Evolutionary conservation across 2,888 invertebrate genomes (phyloP), one percentile per base, ranked within the genome.

Genomic region (Pemphredon lugubris): DNA sequence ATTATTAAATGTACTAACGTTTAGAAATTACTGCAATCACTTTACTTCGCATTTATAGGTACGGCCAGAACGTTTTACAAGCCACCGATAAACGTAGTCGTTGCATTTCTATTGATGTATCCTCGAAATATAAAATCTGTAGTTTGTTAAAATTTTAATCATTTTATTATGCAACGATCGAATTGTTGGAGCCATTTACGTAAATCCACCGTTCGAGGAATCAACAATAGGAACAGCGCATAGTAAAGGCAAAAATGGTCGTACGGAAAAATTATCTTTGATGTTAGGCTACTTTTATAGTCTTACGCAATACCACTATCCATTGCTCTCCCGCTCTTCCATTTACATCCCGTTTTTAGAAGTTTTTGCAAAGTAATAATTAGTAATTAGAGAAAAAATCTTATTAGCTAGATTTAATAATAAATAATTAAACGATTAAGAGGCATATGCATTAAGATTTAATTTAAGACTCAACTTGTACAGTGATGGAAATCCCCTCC

Each of bases 281-380:
- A 37, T 54, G 16, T 14, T 50, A 1, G n/a, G n/a, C n/a, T n/a
- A n/a, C n/a, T n/a, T n/a, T n/a, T n/a, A n/a, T n/a, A 40, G 16
- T 42, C 32, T 20, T 48, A 34, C 16, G 9, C 44, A 50, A n/a
- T 50, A 59, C 16, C 2, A 45, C 7, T 16, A 18, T 66, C 30
- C 37, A 50, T 44, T 59, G 34, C 16, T 13, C 40, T 26, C n/a
- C 18, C 39, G 44, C n/a, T 69, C 72, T 72, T 72, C 70, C 70
- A 69, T 70, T 64, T 64, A 59, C 39, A 50, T 39, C 4, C 16
- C 21, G 42, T 26, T 61, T 63, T 48, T 53, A 51, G 34, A 42
- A 42, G 3, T 45, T 58, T 67, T 60, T 68, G 42, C 30, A 23
- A 53, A 11, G 11, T 45, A 42, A 32, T 47, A 51, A 55, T 20